A percentile compares a stretch with the other conserved stretches of the same genome.
Evolutionary conservation across 2,113 vertebrate species (phyloP).

Genomic region (Phalacrocorax brasilianus): DNA sequence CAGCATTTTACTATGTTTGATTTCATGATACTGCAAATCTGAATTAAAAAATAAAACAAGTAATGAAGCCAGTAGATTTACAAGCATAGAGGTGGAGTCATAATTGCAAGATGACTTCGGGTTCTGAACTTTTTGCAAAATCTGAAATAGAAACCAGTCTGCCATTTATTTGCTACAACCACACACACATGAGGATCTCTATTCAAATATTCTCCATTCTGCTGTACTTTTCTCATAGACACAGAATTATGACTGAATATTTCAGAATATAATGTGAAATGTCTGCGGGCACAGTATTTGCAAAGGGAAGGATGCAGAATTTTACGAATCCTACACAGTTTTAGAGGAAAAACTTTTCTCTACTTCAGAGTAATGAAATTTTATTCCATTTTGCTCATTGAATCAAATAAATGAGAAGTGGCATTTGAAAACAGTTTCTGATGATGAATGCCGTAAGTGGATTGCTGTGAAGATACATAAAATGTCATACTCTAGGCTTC

Average conservation of each 20-base stretch:
- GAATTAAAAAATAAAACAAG: neutral
- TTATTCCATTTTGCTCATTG: conserved; percentile 31
- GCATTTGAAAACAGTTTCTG: conserved; percentile 49
- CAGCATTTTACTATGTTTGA: neutral
- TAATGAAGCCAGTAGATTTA: neutral
- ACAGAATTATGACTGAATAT: neutral
- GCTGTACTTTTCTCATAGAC: neutral
- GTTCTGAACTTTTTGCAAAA: neutral
- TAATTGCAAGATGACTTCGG: neutral
- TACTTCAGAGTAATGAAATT: conserved; percentile 28
- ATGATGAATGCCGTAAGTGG: conserved; percentile 35
- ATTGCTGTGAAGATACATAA: conserved; percentile 46
- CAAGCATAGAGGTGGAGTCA: neutral
- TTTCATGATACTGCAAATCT: neutral
- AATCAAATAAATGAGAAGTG: conserved; percentile 52
- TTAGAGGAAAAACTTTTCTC: conserved; percentile 20
- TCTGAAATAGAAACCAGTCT: neutral
- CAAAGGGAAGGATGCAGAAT: neutral
- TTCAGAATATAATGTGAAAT: neutral
- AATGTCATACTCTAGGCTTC: conserved; percentile 44
- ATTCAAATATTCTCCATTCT: neutral
- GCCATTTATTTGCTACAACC: neutral
- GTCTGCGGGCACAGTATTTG: neutral
- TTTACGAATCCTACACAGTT: neutral
- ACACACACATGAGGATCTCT: neutral